Evolutionary conservation across 1,140 invertebrate genomes (phyloP).

Genomic region (Diuraphis noxia): DNA sequence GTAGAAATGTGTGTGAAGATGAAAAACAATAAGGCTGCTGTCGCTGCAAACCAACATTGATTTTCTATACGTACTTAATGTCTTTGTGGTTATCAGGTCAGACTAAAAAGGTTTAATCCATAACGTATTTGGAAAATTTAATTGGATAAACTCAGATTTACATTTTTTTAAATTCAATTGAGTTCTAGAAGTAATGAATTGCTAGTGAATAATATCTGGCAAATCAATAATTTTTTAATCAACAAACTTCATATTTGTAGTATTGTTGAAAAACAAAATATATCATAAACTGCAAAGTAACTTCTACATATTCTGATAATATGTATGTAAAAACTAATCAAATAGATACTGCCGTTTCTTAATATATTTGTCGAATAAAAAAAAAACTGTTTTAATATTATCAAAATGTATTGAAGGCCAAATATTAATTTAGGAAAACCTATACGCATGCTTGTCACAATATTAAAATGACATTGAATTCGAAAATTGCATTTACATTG

Average conservation of each 20-base stretch:
- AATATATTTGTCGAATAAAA: background rate
- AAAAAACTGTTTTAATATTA: background rate
- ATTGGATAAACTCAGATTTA: background rate
- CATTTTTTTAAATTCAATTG: background rate
- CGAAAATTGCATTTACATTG: too few relatives aligned
- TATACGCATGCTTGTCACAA: too few relatives aligned
- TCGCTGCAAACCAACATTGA: background rate
- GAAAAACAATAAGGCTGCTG: conserved; percentile 6
- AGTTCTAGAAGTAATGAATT: background rate
- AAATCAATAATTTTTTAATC: background rate
- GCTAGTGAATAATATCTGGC: background rate
- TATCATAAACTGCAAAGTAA: background rate
- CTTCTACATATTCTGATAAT: background rate
- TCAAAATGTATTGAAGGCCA: background rate
- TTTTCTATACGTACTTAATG: background rate
- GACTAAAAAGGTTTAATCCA: background rate
- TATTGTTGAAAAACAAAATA: background rate
- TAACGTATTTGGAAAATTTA: background rate
- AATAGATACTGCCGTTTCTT: background rate
- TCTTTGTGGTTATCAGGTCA: background rate
- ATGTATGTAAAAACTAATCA: background rate
- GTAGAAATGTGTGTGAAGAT: conserved; percentile 7
- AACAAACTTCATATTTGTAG: background rate
- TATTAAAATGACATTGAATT: too few relatives aligned
- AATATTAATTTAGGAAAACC: background rate